These are phyloP conservation scores for Solenopsis invicta DNA, from an alignment of 1,140 invertebrate species.

Conservation along the genomic window DNA sequence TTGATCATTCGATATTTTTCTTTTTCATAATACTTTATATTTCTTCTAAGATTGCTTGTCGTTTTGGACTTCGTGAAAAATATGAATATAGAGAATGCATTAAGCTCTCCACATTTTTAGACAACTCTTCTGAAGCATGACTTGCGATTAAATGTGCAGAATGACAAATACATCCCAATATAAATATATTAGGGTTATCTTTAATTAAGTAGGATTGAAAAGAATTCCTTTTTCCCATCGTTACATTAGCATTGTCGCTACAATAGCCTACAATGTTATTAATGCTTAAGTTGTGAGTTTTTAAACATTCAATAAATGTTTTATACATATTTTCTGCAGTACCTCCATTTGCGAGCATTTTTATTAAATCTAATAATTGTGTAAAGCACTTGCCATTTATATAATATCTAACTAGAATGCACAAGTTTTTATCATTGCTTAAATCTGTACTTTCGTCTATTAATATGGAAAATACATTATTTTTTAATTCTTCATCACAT, in stretches of 20 bases:
- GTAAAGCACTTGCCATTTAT: background rate
- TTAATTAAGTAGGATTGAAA: background rate
- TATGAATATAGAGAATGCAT: slow-evolving; percentile 1
- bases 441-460: background rate
- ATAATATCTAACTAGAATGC: background rate
- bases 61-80: background rate
- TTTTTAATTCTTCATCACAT: background rate
- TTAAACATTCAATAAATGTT: background rate
- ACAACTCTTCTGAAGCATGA: background rate
- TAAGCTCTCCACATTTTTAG: background rate
- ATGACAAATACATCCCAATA: background rate
- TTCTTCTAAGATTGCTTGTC: background rate
- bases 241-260: background rate
- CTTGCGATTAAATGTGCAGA: background rate
- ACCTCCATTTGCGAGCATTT: background rate
- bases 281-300: background rate
- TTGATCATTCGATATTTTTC: background rate
- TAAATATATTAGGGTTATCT: background rate
- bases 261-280: background rate
- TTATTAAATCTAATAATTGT: background rate
- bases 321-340: background rate
- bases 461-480: background rate
- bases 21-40: background rate
- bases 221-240: background rate
- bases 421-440: background rate